A percentile compares a stretch with the other conserved stretches of the same genome.
Conservation (phyloP, 2,113 vertebrate species). For the Fulmarus glacialis region DNA sequence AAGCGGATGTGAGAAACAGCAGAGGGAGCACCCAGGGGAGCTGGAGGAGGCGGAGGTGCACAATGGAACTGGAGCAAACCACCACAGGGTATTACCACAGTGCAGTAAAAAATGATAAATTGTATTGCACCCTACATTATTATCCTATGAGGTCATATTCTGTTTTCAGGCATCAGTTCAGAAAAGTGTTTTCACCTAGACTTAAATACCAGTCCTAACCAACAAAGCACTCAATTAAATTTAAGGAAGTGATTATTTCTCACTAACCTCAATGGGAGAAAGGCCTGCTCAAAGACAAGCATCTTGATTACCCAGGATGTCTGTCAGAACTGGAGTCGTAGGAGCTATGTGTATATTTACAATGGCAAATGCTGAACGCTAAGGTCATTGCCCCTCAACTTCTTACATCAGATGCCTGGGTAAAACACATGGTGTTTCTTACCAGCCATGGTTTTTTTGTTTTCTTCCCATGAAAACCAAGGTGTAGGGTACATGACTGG, state of each 20-base stretch:
- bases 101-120: not conserved
- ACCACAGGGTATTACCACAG: not conserved
- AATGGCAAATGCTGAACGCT: too few species aligned
- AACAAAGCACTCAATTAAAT: not conserved
- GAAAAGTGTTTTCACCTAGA: not conserved
- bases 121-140: not conserved
- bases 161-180: not conserved
- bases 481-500: not conserved
- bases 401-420: not conserved
- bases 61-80: not conserved
- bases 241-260: not conserved
- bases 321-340: not conserved
- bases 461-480: not conserved
- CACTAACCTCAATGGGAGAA: not conserved
- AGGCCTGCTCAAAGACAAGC: not conserved
- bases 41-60: rapidly evolving
- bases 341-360: not conserved
- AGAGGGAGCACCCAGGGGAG: not conserved
- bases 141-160: not conserved
- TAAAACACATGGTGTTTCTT: not conserved
- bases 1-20: not conserved
- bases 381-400: not conserved
- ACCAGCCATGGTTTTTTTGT: not conserved
- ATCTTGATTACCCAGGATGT: not conserved
- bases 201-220: not conserved